Conservation (phyloP, 2,888 invertebrate genomes). For the Phaonia tiefii region DNA sequence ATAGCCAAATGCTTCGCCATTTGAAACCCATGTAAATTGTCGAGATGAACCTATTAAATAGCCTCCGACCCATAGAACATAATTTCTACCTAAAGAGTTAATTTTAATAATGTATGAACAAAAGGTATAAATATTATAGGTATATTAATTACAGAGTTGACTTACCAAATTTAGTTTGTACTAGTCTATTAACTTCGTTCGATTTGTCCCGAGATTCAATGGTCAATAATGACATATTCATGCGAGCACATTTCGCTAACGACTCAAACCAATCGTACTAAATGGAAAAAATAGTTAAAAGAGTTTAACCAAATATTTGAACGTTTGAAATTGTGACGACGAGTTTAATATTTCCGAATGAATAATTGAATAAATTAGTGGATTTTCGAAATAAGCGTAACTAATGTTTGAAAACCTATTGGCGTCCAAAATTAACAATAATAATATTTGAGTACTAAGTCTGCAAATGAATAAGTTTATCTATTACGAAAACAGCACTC, state of each 20-base stretch:
- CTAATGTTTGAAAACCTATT: no score
- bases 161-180: constrained; percentile 24
- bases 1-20: constrained; percentile 38
- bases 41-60: background rate
- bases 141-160: background rate
- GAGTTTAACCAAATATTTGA: no score
- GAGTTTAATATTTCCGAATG: no score
- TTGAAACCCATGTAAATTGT: constrained; percentile 44
- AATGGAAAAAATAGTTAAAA: constrained; percentile 1
- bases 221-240: constrained; percentile 50
- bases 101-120: background rate
- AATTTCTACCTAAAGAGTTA: background rate
- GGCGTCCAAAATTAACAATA: no score
- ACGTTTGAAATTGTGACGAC: no score
- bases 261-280: constrained; percentile 48
- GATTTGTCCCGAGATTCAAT: constrained; percentile 37
- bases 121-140: background rate
- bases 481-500: no score
- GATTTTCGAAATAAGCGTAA: no score
- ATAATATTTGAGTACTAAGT: no score
- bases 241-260: constrained; percentile 23
- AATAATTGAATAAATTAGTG: no score
- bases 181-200: constrained; percentile 21
- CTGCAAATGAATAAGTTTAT: no score
- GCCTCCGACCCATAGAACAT: constrained; percentile 44